Conservation (phyloP, 2,113 vertebrate genomes). For the Sapajus apella region DNA sequence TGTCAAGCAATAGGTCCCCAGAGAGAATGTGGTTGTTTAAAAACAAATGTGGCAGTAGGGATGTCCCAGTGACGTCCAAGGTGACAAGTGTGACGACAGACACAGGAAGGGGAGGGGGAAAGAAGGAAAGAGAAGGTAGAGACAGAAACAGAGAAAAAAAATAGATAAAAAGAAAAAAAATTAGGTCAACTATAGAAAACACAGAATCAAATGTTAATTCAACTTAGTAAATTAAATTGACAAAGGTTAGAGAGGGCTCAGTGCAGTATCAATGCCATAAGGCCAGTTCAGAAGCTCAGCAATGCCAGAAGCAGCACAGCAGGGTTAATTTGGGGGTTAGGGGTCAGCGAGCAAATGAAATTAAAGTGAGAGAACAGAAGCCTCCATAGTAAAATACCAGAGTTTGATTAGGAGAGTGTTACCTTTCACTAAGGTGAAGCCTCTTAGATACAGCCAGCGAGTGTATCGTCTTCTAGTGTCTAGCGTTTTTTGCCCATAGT, state of each 20-base stretch:
- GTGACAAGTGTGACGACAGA: slow-evolving; percentile 87
- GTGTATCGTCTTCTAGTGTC: slow-evolving; percentile 15
- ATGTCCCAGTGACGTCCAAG: slow-evolving; percentile 91
- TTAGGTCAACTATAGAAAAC: slow-evolving; percentile 97
- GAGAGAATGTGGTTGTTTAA: slow-evolving; percentile 82
- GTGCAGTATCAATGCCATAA: slow-evolving; percentile 74
- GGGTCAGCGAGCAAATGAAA: slow-evolving; percentile 82
- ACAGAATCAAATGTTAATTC: slow-evolving; percentile 90
- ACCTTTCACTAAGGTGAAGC: slow-evolving; percentile 4
- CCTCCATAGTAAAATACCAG: background rate
- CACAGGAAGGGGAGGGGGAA: slow-evolving; percentile 76
- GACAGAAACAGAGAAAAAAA: slow-evolving; percentile 83
- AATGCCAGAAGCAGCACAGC: slow-evolving; percentile 84
- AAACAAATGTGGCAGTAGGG: slow-evolving; percentile 85
- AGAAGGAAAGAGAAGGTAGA: slow-evolving; percentile 80
- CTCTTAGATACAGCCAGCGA: background rate
- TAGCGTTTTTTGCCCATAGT: background rate
- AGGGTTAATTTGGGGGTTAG: slow-evolving; percentile 65
- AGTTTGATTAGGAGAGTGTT: slow-evolving; percentile 61
- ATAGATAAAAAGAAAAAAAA: slow-evolving; percentile 93
- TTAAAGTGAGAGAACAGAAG: slow-evolving; percentile 76
- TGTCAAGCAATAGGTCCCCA: slow-evolving; percentile 84
- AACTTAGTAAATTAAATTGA: slow-evolving; percentile 88
- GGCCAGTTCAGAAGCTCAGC: slow-evolving; percentile 83
- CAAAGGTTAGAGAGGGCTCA: slow-evolving; percentile 84